A percentile compares a stretch with the other conserved stretches of the same genome.
phyloP scores from a whole-genome alignment of 2,113 vertebrate species.

The Ariopsis seemanni region DNA sequence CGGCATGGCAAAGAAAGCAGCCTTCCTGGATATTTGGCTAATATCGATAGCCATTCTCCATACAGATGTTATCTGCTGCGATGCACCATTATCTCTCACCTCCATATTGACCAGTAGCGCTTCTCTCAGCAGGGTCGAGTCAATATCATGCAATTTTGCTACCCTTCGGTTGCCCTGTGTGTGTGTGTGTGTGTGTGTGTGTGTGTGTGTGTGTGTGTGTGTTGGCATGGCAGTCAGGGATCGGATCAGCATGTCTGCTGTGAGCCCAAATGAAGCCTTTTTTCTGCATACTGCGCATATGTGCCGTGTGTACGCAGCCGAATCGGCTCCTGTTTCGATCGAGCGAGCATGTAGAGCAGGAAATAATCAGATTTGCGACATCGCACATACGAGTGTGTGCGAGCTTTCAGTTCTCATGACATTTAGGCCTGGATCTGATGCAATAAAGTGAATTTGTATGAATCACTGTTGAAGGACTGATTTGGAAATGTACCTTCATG shows the following conservation, averaged over 20 bases:
- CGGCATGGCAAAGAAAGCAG: conserved; percentile 26
- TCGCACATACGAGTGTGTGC: neutral
- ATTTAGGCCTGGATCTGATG: neutral
- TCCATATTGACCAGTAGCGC: conserved; percentile 53
- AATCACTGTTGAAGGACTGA: neutral
- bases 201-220: conserved; percentile 1
- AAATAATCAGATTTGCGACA: neutral
- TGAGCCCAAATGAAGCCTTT: neutral
- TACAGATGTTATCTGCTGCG: conserved; percentile 52
- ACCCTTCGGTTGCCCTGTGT: conserved; percentile 38
- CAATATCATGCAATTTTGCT: conserved; percentile 45
- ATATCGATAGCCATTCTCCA: conserved; percentile 41
- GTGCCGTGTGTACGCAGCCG: neutral
- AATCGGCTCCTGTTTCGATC: conserved; percentile 14
- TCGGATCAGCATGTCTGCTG: neutral
- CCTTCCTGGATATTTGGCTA: conserved; percentile 47
- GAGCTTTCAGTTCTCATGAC: neutral
- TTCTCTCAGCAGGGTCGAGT: conserved; percentile 45
- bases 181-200: conserved; percentile 18
- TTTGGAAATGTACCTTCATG: neutral
- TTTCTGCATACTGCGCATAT: neutral
- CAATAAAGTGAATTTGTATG: neutral
- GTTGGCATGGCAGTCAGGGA: neutral
- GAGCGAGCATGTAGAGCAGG: neutral
- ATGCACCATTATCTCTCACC: conserved; percentile 52